A percentile compares a stretch with the other conserved stretches of the same genome.
These are phyloP conservation scores for Neelides sp. DNA, from an alignment of 1,140 invertebrate genomes.

Conservation along the genomic window DNA sequence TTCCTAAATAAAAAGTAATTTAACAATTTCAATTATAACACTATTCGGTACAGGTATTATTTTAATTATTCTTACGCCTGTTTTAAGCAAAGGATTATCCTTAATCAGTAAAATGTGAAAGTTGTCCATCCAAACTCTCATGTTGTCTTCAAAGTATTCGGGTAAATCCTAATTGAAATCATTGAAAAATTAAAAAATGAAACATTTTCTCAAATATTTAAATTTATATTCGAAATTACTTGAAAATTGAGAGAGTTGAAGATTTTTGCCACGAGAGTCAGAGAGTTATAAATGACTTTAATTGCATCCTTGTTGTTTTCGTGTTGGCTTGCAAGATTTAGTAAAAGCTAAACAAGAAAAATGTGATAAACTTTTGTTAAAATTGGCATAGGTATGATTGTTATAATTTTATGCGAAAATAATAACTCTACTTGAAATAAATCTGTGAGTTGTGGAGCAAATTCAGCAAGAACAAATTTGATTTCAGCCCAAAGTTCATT, in stretches of 20 bases:
- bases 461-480: constrained; percentile 84
- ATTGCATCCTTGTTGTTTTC: constrained; percentile 64
- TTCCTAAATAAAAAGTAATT: constrained; percentile 40
- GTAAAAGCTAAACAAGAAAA: constrained; percentile 55
- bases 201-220: background rate
- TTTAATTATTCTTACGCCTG: constrained; percentile 50
- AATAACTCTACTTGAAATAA: constrained; percentile 61
- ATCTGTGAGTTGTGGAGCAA: constrained; percentile 85
- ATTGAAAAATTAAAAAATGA: constrained; percentile 8
- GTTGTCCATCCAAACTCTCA: constrained; percentile 83
- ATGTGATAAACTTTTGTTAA: constrained; percentile 1
- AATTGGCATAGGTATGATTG: background rate
- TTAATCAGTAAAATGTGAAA: constrained; percentile 66
- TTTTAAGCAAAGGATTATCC: constrained; percentile 50
- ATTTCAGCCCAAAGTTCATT: constrained; percentile 90
- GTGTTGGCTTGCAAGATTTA: constrained; percentile 66
- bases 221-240: constrained; percentile 37
- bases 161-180: constrained; percentile 61
- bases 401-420: constrained; percentile 2
- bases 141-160: constrained; percentile 97
- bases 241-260: constrained; percentile 94
- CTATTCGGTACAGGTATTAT: constrained; percentile 36
- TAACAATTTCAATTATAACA: background rate
- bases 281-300: constrained; percentile 75
- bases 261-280: constrained; percentile 84